Evolutionary conservation across 2,888 invertebrate genomes (phyloP).

Genomic region (Ashinkailepas kermadecensis): DNA sequence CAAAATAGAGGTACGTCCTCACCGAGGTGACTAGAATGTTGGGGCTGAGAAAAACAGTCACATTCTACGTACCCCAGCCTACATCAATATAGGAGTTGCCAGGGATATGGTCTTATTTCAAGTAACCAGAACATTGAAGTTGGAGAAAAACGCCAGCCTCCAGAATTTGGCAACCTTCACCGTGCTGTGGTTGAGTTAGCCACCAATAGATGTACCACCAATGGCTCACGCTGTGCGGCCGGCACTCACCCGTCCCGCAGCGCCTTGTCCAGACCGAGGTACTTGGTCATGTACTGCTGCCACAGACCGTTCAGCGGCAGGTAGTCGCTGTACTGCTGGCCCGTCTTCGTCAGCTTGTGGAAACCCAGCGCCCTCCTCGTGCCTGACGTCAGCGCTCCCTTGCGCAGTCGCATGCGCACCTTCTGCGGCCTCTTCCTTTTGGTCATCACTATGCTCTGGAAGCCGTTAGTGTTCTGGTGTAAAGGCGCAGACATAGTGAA

Average conservation of each 20-base stretch:
- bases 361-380: constrained; percentile 56
- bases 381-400: constrained; percentile 47
- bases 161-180: too few relatives aligned
- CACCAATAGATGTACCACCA: too few relatives aligned
- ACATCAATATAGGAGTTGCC: too few relatives aligned
- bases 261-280: constrained; percentile 45
- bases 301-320: constrained; percentile 59
- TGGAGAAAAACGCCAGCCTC: too few relatives aligned
- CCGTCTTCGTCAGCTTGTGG: constrained; percentile 53
- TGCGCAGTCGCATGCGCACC: background rate
- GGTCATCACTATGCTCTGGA: constrained; percentile 5
- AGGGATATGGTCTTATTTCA: too few relatives aligned
- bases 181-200: too few relatives aligned
- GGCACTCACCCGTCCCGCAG: background rate
- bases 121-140: too few relatives aligned
- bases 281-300: constrained; percentile 60
- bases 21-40: too few relatives aligned
- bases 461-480: background rate
- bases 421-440: background rate
- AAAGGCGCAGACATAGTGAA: background rate
- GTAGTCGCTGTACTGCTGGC: constrained; percentile 57
- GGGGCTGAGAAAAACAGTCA: too few relatives aligned
- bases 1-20: too few relatives aligned
- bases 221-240: too few relatives aligned
- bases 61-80: too few relatives aligned